Percentiles rank a stretch among this genome's conserved stretches.
These are phyloP conservation scores for Thamnophis sirtalis DNA, from an alignment of 2,113 vertebrate species.

Conservation along the genomic window DNA sequence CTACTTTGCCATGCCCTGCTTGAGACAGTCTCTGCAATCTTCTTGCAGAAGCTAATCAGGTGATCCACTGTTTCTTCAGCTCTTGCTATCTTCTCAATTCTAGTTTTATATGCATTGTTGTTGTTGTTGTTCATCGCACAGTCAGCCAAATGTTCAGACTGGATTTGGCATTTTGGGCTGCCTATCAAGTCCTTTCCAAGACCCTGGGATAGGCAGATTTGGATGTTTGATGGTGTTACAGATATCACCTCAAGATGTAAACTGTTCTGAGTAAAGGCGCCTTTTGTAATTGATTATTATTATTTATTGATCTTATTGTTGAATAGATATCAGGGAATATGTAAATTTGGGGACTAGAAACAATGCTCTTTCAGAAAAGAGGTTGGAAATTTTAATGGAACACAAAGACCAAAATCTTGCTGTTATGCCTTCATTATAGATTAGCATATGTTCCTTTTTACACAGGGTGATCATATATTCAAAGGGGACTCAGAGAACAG, in stretches of 20 bases:
- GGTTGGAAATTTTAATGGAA: not conserved
- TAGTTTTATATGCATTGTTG: not conserved
- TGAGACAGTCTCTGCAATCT: not conserved
- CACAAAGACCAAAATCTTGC: not conserved
- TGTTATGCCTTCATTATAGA: not conserved
- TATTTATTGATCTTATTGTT: not conserved
- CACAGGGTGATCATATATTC: not conserved
- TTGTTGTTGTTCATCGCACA: too few relatives aligned
- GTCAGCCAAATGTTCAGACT: too few relatives aligned
- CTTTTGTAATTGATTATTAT: not conserved
- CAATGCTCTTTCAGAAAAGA: not conserved
- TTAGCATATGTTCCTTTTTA: not conserved
- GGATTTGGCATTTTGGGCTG: not conserved
- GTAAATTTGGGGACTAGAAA: not conserved
- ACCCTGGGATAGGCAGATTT: not conserved
- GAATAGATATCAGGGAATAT: not conserved
- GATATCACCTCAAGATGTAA: not conserved
- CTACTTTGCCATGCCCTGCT: not conserved
- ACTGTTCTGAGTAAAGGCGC: not conserved
- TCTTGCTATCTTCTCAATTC: not conserved
- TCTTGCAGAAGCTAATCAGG: not conserved
- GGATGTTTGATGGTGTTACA: not conserved
- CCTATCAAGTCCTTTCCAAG: not conserved
- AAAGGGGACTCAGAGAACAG: not conserved
- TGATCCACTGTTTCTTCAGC: not conserved